These are phyloP conservation scores for Hypsibius dujardini DNA, from an alignment of 1,140 invertebrate genomes.

Conservation along the genomic window DNA sequence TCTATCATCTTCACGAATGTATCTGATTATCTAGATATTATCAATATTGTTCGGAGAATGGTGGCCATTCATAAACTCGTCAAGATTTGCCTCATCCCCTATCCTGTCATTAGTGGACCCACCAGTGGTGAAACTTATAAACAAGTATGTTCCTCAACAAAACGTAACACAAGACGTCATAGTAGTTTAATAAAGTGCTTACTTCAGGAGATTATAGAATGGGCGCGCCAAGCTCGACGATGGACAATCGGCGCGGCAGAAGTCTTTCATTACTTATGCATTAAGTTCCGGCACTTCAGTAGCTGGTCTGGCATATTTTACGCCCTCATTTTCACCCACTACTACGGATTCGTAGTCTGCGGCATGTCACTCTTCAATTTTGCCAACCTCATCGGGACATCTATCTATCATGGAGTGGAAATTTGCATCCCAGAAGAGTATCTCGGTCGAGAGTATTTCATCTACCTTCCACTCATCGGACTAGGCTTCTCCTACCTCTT, in stretches of 20 bases:
- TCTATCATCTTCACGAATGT: no score
- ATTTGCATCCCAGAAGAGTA: slow-evolving; percentile 21
- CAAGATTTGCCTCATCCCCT: background rate
- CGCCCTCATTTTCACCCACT: slow-evolving; percentile 2
- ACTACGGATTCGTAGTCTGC: slow-evolving; percentile 15
- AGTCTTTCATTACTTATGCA: slow-evolving; percentile 19
- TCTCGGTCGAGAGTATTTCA: slow-evolving; percentile 21
- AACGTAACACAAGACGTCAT: no score
- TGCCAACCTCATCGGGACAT: background rate
- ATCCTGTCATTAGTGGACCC: slow-evolving; percentile 6
- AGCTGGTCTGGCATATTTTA: background rate
- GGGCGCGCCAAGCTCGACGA: slow-evolving; percentile 12
- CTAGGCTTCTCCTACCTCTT: slow-evolving; percentile 25
- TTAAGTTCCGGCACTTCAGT: slow-evolving; percentile 4
- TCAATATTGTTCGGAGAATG: slow-evolving; percentile 14
- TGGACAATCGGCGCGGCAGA: slow-evolving; percentile 18
- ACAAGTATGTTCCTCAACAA: no score
- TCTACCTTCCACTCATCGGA: slow-evolving; percentile 24
- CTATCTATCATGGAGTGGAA: slow-evolving; percentile 21
- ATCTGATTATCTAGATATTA: no score
- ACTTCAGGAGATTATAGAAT: slow-evolving; percentile 17
- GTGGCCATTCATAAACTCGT: background rate
- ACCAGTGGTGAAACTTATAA: slow-evolving; percentile 21
- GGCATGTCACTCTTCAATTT: slow-evolving; percentile 16
- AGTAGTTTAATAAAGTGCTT: no score